Percentiles rank a stretch among this genome's conserved stretches.
These are phyloP conservation scores for Protonemura montana DNA, from an alignment of 2,888 invertebrate species.

Conservation along the genomic window DNA sequence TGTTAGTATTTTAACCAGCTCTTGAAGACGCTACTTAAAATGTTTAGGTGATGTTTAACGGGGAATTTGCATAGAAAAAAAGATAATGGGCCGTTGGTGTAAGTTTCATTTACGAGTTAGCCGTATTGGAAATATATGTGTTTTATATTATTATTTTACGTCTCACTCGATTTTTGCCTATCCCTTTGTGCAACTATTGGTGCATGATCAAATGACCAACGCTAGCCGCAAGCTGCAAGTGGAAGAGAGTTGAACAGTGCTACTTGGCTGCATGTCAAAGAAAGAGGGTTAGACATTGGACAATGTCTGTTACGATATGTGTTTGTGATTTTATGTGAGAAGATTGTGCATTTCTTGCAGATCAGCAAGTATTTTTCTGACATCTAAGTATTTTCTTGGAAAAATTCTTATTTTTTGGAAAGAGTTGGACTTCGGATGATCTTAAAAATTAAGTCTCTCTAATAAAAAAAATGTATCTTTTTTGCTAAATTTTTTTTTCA, in stretches of 20 bases:
- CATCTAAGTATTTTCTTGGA: neutral
- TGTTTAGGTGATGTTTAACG: neutral
- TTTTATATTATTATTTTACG: constrained; percentile 32
- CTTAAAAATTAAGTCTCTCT: neutral
- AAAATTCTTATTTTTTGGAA: too few relatives aligned
- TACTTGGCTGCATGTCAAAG: neutral
- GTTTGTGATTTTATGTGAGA: neutral
- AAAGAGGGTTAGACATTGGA: neutral
- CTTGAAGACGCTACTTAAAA: neutral
- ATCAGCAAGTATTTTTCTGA: neutral
- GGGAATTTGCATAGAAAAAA: neutral
- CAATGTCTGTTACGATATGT: too few relatives aligned
- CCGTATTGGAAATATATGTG: constrained; percentile 39
- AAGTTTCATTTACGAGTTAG: constrained; percentile 24
- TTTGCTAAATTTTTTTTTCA: neutral
- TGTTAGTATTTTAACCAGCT: neutral
- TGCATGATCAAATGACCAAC: constrained; percentile 35
- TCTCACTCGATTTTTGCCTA: constrained; percentile 26
- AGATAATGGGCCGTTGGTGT: neutral
- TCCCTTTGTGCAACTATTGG: constrained; percentile 41
- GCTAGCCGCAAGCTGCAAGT: constrained; percentile 9
- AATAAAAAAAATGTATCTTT: too few relatives aligned
- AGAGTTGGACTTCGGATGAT: neutral
- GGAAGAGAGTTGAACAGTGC: neutral
- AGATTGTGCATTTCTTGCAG: neutral